Conservation (phyloP, 2,888 invertebrate genomes). For the Tenthredo distinguenda region DNA sequence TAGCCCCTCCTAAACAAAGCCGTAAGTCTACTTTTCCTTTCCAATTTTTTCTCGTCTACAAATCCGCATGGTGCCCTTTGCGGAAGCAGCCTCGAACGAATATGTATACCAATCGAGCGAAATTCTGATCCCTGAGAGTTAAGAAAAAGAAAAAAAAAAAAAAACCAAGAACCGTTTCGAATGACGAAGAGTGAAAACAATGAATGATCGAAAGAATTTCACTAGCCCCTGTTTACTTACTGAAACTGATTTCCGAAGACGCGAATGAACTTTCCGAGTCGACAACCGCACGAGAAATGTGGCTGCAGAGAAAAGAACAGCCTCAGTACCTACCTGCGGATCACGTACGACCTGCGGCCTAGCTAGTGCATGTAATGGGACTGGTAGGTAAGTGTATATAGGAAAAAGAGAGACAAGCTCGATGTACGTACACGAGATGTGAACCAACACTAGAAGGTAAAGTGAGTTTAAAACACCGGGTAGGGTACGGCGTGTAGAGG, state of each 20-base stretch:
- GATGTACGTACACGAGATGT: neutral
- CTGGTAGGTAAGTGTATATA: neutral
- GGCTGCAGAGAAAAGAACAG: conserved; percentile 64
- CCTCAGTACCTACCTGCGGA: conserved; percentile 15
- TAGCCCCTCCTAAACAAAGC: neutral
- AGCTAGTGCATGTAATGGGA: conserved; percentile 26
- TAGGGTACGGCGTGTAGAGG: neutral
- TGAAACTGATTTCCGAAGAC: conserved; percentile 73
- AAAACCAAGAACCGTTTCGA: neutral
- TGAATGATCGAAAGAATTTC: no score
- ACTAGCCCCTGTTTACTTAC: conserved; percentile 67
- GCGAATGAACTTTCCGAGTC: conserved; percentile 73
- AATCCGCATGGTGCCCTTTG: neutral
- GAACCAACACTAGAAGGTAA: neutral
- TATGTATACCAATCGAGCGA: no score
- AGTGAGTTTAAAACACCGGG: conserved; percentile 23
- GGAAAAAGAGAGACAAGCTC: conserved; percentile 8
- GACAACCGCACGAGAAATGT: conserved; percentile 79
- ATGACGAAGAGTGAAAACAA: neutral
- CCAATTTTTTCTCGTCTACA: no score
- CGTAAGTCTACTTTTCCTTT: neutral
- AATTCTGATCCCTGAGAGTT: no score
- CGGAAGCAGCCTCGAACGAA: neutral
- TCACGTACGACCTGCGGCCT: conserved; percentile 8
- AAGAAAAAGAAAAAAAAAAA: neutral